Base-by-base conservation (phyloP, 2,888 invertebrate species). In the Biston betularia region DNA sequence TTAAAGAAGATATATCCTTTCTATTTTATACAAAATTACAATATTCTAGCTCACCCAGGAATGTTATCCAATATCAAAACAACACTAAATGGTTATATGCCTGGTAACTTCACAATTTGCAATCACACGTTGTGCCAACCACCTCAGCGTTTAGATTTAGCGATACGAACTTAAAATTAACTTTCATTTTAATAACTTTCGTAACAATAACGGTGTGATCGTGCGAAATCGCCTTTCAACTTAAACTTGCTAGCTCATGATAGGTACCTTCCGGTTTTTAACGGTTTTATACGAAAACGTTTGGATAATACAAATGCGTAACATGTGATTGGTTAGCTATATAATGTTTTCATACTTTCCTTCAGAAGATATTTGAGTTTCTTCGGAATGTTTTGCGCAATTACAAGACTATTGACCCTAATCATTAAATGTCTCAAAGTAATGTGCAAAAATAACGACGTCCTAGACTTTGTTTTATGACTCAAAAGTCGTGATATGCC, bases 141-240 rank as follows among this genome's bases (percentile, higher is more conserved):
- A 72, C 76, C 69, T 78, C 75, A 71, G 79, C 83, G 79, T 79
- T 76, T 76, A 82, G 80, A 83, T 84, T 79, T 74, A 67, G 69
- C 77, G 81, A 83, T 84, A 80, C 65, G 64, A 58, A 72, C 67
- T 70, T 63, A 70, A 61, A 68, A 78, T 75, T 77, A 78, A 82
- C 80, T 83, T 84, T 83, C 82, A 64, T 76, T 81, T 79, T 78
- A 75, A 79, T 84, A 78, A 78, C 76, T 80, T 81, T 83, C 81
- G 73, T 81, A 80, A 79, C 74, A 73, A 78, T 79, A 77, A 79
- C 77, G 68, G 68, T 74, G 65, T 78, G 77, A 78, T 77, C 72
- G 75, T 65, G 68, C 69, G 75, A 79, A 79, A 11, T 77, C 65
- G 72, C 69, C 71, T 76, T 75, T 78, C 75, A 50, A 68, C 70